Conservation (phyloP, 2,113 vertebrate species). For the Onychostoma macrolepis region DNA sequence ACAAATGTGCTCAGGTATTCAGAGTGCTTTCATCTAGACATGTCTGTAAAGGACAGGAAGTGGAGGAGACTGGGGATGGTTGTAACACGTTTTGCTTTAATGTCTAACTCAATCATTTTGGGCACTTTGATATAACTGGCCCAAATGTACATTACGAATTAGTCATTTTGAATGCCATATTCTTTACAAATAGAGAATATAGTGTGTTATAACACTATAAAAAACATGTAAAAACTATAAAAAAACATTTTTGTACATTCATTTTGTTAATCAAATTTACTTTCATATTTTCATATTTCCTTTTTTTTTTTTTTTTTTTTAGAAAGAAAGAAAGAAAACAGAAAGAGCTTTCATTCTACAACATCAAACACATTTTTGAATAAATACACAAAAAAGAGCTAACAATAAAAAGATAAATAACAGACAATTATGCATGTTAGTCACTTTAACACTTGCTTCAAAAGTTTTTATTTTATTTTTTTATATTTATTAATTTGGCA, state of each 20-base stretch:
- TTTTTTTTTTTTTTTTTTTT: no score
- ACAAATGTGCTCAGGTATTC: constrained; percentile 3
- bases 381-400: background rate
- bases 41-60: constrained; percentile 14
- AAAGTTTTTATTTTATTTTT: background rate
- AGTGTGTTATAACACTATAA: no score
- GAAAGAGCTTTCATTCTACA: background rate
- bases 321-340: no score
- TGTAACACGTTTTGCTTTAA: background rate
- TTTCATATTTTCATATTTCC: no score
- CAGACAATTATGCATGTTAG: no score
- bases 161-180: background rate
- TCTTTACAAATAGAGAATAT: background rate
- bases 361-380: background rate
- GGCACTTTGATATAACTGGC: background rate
- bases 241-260: no score
- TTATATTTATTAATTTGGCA: background rate
- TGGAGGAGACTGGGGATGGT: background rate
- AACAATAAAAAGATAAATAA: background rate
- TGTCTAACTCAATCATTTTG: background rate
- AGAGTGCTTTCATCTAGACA: constrained; percentile 6
- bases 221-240: no score
- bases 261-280: no score
- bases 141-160: background rate
- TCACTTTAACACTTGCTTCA: no score